A percentile compares a stretch with the other conserved stretches of the same genome.
Conservation (phyloP, 2,113 vertebrate genomes). For the Psettodes erumei region DNA sequence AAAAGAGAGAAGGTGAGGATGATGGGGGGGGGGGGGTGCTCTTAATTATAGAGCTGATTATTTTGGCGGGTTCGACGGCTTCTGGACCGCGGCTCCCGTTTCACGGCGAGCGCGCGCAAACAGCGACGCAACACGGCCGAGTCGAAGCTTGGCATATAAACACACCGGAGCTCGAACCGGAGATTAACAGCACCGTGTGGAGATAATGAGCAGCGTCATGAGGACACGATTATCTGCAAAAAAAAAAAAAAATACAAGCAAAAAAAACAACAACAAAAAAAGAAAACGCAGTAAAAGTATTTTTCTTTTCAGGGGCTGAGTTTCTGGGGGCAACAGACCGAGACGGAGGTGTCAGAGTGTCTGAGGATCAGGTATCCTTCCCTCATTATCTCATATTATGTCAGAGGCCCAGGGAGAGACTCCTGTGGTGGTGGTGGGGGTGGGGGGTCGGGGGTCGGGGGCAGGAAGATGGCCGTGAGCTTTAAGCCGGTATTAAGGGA, state of each 20-base stretch:
- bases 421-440: neutral
- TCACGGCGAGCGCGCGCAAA: constrained; percentile 27
- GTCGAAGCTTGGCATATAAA: neutral
- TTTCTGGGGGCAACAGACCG: constrained; percentile 24
- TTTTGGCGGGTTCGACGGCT: constrained; percentile 70
- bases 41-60: constrained; percentile 84
- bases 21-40: constrained; percentile 68
- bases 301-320: neutral
- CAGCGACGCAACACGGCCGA: too few species aligned
- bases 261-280: too few species aligned
- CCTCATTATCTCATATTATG: constrained; percentile 73
- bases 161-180: constrained; percentile 10
- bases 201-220: constrained; percentile 41
- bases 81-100: constrained; percentile 63
- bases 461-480: constrained; percentile 11
- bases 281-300: too few species aligned
- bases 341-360: constrained; percentile 59
- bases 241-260: too few species aligned
- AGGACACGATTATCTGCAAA: constrained; percentile 18
- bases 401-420: constrained; percentile 51
- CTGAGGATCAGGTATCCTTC: constrained; percentile 56
- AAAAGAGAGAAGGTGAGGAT: constrained; percentile 32
- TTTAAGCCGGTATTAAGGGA: constrained; percentile 46
- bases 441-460: neutral
- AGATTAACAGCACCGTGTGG: constrained; percentile 18